These are phyloP conservation scores for Euglossa dilemma DNA, from an alignment of 1,140 invertebrate genomes.

Conservation along the genomic window DNA sequence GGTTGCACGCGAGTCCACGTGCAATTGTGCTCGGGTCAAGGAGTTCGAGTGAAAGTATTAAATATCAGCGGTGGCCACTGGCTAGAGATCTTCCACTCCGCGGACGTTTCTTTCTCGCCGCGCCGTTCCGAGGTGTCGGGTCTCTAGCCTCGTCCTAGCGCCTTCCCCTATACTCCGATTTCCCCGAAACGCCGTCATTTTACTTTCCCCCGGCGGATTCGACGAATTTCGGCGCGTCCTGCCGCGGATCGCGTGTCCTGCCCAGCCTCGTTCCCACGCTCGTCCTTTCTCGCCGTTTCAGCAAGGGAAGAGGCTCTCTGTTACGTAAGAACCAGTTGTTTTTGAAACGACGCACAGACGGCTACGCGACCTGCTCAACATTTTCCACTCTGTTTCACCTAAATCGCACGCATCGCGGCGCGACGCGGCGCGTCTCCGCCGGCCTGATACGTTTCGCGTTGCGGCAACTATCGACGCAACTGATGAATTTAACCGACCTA, in stretches of 20 bases:
- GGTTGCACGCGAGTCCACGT: constrained; percentile 47
- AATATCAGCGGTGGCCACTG: constrained; percentile 73
- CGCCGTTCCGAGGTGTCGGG: neutral
- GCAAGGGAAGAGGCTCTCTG: constrained; percentile 50
- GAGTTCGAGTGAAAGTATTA: constrained; percentile 80
- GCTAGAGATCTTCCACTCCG: constrained; percentile 55
- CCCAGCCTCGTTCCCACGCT: constrained; percentile 47
- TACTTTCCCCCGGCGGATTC: constrained; percentile 5
- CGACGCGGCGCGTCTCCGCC: neutral
- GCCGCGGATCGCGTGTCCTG: neutral
- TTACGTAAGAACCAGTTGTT: constrained; percentile 65
- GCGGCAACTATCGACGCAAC: no score
- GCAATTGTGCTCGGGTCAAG: constrained; percentile 76
- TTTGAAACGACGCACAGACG: constrained; percentile 56
- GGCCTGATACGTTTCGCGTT: no score
- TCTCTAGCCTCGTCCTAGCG: neutral
- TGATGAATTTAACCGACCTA: no score
- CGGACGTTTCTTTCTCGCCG: constrained; percentile 27
- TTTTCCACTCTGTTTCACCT: constrained; percentile 42
- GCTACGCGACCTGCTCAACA: constrained; percentile 44
- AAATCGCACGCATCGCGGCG: constrained; percentile 28
- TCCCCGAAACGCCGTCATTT: no score
- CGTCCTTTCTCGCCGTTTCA: constrained; percentile 51
- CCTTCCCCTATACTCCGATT: neutral
- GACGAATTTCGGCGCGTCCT: neutral